Base-by-base conservation (phyloP, 2,888 invertebrate genomes). In the Acleris laterana region DNA sequence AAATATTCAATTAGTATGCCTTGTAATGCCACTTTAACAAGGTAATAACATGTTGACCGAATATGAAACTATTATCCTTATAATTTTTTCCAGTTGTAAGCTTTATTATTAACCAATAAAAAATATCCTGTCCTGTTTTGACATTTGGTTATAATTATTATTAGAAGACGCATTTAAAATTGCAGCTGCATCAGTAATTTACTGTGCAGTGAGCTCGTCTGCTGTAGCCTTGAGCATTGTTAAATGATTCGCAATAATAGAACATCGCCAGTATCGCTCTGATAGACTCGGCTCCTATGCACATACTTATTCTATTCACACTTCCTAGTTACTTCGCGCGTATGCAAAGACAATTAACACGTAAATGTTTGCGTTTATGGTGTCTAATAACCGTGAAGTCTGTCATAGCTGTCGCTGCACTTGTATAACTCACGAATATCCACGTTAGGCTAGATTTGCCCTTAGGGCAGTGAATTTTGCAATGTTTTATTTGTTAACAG, bases 401-500 rank as follows among this genome's bases (percentile, higher is more conserved):
- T 73, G 68, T 72, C 78, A 78, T 74, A 72, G 74, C 71, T 55
- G 50, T 44, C 48, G 69, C 72, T 73, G 79, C 76, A 80, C 75
- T 80, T 73, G 72, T 74, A 74, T 74, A 71, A 77, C 66, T 72
- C 71, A 72, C 66, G 69, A 65, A 61, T 71, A 61, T 19, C 65
- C 56, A 65, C 50, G 60, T 61, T 60, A 71, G 69, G 62, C 25
- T 74, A 69, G 66, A 68, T 58, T 59, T 69, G 77, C 73, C 72
- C 73, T 61, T 63, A 69, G 75, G 77, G 76, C 77, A 72, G 72
- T 73, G 71, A 71, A 75, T 79, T 81, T 78, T 82, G 80, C 75
- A 74, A 79, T 70, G 73, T 73, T 72, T 87, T 91, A 70, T 74
- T 78, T 89, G 85, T 89, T 75, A 93, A 74, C 94, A 96, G 96